Percentiles rank a stretch among this genome's conserved stretches.
phyloP scores from a whole-genome alignment of 2,113 vertebrate genomes.

The Pseudorectes ferrugineus region DNA sequence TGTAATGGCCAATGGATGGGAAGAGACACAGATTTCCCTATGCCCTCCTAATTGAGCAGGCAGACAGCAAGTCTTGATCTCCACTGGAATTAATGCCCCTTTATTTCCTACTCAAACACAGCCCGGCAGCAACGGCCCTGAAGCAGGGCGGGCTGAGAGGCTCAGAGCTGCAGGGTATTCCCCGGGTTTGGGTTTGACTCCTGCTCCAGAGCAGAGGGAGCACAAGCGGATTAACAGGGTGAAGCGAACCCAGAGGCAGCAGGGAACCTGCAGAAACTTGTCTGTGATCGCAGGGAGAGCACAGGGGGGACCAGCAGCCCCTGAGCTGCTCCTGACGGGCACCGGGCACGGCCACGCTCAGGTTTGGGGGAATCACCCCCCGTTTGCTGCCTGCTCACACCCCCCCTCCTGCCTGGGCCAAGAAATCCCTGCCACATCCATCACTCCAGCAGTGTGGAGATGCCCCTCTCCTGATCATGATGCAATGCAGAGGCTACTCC shows the following conservation, averaged over 20 bases:
- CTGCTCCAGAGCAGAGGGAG: not conserved
- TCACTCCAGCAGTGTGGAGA: not conserved
- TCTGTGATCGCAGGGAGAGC: fast-evolving
- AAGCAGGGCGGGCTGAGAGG: fast-evolving
- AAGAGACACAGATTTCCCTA: not conserved
- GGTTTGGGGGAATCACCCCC: no score
- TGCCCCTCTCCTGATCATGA: fast-evolving
- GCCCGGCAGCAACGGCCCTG: not conserved
- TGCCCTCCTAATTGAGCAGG: conserved; percentile 17
- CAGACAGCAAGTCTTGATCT: conserved; percentile 51
- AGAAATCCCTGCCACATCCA: not conserved
- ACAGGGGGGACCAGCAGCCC: fast-evolving
- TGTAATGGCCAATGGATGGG: not conserved
- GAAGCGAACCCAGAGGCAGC: fast-evolving
- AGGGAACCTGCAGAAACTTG: fast-evolving
- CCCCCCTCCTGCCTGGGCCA: not conserved
- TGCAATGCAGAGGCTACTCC: not conserved
- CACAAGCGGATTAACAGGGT: not conserved
- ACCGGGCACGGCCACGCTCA: fast-evolving
- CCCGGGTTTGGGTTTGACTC: not conserved
- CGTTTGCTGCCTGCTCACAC: fast-evolving
- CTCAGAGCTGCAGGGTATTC: fast-evolving
- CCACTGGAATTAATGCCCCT: not conserved
- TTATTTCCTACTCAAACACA: not conserved
- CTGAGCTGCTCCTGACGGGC: not conserved